Evolutionary conservation across 1,140 invertebrate genomes (phyloP).

Genomic region (Rhyacophila brunnea): DNA sequence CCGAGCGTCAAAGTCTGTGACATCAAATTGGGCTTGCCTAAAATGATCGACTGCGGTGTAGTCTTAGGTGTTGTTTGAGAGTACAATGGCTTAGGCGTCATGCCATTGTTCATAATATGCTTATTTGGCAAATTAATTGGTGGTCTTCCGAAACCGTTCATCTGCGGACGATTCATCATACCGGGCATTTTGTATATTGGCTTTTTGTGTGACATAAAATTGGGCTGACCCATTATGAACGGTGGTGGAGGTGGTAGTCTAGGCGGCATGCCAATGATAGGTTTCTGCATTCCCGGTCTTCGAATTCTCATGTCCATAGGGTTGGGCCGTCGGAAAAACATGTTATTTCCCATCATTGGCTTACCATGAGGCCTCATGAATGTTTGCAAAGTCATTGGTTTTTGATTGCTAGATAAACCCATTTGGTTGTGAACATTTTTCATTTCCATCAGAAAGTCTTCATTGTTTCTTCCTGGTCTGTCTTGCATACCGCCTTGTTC

Average conservation of each 20-base stretch:
- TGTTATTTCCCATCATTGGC: slow-evolving; percentile 39
- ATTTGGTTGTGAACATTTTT: slow-evolving; percentile 43
- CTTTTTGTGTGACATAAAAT: slow-evolving; percentile 42
- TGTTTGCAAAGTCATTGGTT: slow-evolving; percentile 49
- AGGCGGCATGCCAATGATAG: slow-evolving; percentile 40
- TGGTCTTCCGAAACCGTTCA: slow-evolving; percentile 41
- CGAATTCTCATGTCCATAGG: slow-evolving; percentile 50
- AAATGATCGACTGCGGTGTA: slow-evolving; percentile 37
- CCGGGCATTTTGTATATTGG: slow-evolving; percentile 39
- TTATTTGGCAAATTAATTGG: slow-evolving; percentile 42
- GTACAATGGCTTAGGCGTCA: neutral
- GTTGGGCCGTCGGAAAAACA: slow-evolving; percentile 44
- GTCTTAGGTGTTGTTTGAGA: slow-evolving; percentile 40
- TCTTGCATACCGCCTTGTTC: slow-evolving; percentile 18
- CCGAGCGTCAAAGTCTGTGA: slow-evolving; percentile 49
- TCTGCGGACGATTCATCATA: slow-evolving; percentile 38
- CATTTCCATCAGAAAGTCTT: slow-evolving; percentile 45
- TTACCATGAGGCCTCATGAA: slow-evolving; percentile 47
- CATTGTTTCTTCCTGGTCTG: slow-evolving; percentile 25
- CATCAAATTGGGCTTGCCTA: slow-evolving; percentile 41
- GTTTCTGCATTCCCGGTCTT: slow-evolving; percentile 41
- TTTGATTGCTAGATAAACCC: slow-evolving; percentile 43
- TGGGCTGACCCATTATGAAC: slow-evolving; percentile 43
- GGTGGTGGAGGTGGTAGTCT: slow-evolving; percentile 42
- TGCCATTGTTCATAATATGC: slow-evolving; percentile 39